These are phyloP conservation scores for Heliconius ethilla DNA, from an alignment of 2,888 invertebrate species.

Conservation along the genomic window DNA sequence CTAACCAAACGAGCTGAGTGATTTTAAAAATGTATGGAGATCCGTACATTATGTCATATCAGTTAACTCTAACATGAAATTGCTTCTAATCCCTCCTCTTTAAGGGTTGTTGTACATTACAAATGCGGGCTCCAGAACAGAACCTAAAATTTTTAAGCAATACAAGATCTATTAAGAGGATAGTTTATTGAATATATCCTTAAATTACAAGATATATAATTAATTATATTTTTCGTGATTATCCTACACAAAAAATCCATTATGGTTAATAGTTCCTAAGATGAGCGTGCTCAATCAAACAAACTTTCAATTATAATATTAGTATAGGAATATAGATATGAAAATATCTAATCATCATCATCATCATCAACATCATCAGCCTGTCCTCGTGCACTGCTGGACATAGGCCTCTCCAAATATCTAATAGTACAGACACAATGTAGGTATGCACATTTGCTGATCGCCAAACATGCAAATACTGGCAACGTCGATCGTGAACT, in stretches of 20 bases:
- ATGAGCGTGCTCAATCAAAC: no score
- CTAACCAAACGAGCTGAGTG: neutral
- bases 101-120: conserved; percentile 17
- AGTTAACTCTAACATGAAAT: conserved; percentile 15
- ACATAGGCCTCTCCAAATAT: no score
- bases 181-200: no score
- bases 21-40: conserved; percentile 6
- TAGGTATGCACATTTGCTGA: neutral
- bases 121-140: conserved; percentile 4
- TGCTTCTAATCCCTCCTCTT: conserved; percentile 7
- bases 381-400: no score
- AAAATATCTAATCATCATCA: neutral
- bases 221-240: no score
- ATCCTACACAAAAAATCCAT: no score
- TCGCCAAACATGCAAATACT: conserved; percentile 1
- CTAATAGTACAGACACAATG: neutral
- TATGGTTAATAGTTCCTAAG: no score
- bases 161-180: neutral
- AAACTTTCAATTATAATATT: neutral
- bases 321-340: neutral
- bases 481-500: neutral
- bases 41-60: neutral
- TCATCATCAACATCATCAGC: no score
- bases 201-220: no score
- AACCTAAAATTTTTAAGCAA: neutral